Evolutionary conservation across 2,113 vertebrate genomes (phyloP).

Genomic region (Poeciliopsis prolifica): DNA sequence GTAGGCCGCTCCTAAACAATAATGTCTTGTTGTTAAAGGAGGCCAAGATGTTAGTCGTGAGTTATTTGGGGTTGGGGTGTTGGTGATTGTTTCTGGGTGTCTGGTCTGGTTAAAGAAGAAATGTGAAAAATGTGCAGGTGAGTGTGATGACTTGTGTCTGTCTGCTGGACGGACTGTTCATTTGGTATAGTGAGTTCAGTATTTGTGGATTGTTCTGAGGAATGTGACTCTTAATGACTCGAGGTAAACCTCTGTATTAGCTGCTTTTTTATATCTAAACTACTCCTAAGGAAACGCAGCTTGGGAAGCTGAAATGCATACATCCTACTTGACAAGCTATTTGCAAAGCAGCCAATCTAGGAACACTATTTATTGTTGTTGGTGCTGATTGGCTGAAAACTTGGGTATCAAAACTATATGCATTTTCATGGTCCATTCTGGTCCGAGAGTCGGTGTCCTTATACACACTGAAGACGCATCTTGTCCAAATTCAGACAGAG

Average conservation of each 20-base stretch:
- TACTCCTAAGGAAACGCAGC: no score
- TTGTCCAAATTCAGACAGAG: background rate
- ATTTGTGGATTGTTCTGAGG: no score
- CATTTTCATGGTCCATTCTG: background rate
- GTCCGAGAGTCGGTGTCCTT: background rate
- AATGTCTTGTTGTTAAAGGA: constrained; percentile 54
- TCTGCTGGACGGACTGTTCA: constrained; percentile 17
- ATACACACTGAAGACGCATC: background rate
- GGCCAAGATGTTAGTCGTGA: constrained; percentile 37
- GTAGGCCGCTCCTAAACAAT: constrained; percentile 59
- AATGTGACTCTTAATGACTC: no score
- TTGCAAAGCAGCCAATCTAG: no score
- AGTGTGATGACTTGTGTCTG: constrained; percentile 40
- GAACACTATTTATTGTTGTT: no score
- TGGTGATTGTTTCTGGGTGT: constrained; percentile 9
- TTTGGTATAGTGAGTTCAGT: constrained; percentile 11
- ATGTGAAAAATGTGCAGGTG: constrained; percentile 60
- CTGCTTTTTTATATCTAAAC: no score
- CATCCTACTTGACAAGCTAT: no score
- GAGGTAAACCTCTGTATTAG: no score
- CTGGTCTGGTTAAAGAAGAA: constrained; percentile 26
- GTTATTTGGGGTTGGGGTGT: constrained; percentile 29
- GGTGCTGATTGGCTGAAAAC: no score
- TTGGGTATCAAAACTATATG: background rate
- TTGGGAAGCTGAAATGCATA: no score